These are phyloP conservation scores for Petroica traversi DNA, from an alignment of 2,113 vertebrate species.

Conservation along the genomic window DNA sequence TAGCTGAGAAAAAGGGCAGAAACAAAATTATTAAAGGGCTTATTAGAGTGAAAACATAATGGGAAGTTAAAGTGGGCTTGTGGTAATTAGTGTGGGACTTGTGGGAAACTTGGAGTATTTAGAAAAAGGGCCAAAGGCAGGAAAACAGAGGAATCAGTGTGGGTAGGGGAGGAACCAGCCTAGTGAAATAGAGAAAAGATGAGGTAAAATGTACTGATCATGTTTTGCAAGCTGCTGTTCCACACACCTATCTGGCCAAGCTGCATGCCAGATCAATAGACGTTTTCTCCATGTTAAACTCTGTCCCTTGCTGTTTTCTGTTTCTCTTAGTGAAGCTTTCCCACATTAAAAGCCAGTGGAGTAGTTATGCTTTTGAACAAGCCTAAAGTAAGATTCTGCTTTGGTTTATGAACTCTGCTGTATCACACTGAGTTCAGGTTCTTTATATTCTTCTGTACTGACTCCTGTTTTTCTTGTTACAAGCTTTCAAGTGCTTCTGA, in stretches of 20 bases:
- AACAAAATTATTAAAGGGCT: neutral
- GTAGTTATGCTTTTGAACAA: neutral
- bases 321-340: neutral
- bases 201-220: neutral
- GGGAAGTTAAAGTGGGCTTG: neutral
- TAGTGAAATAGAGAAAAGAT: neutral
- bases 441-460: neutral
- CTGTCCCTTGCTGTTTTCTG: neutral
- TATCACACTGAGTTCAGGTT: fast-evolving
- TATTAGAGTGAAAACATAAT: neutral
- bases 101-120: neutral
- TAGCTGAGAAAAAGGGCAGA: neutral
- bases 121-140: neutral
- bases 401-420: neutral
- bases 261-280: neutral
- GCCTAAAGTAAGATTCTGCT: neutral
- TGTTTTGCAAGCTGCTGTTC: neutral
- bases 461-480: neutral
- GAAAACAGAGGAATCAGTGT: neutral
- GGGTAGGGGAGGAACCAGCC: neutral
- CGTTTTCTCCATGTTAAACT: neutral
- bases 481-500: neutral
- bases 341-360: neutral
- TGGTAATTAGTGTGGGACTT: neutral
- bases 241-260: neutral